Conservation (phyloP, 2,797 vertebrate species). For the Lutjanus argentimaculatus region DNA sequence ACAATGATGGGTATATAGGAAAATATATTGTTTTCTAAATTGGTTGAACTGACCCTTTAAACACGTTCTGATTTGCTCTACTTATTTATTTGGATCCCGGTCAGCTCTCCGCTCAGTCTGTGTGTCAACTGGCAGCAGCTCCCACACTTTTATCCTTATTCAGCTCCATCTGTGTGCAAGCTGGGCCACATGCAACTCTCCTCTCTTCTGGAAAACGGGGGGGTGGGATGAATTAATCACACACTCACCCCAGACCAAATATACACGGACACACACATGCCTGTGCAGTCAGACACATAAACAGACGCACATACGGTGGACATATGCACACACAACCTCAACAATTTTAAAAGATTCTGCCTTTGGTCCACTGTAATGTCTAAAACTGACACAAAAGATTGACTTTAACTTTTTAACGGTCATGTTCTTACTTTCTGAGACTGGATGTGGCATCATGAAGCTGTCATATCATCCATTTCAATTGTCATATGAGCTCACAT, state of each 20-base stretch:
- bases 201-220: conserved; percentile 57
- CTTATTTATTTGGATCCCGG: conserved; percentile 27
- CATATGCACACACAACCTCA: conserved; percentile 18
- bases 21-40: neutral
- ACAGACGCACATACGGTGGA: conserved; percentile 10
- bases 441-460: conserved; percentile 38
- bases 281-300: conserved; percentile 31
- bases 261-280: conserved; percentile 38
- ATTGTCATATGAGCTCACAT: neutral
- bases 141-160: conserved; percentile 37
- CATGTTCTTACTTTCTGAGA: neutral
- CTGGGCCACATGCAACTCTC: conserved; percentile 60
- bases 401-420: neutral
- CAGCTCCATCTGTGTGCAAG: conserved; percentile 74
- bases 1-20: neutral
- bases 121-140: conserved; percentile 43
- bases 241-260: conserved; percentile 33
- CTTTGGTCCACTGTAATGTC: neutral
- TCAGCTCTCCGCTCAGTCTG: conserved; percentile 29
- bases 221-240: conserved; percentile 50
- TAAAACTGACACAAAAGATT: neutral
- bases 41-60: conserved; percentile 23
- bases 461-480: conserved; percentile 25
- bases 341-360: neutral
- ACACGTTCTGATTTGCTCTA: neutral